Evolutionary conservation across 2,797 vertebrate species (phyloP).

Genomic region (Ceyx erithaca): DNA sequence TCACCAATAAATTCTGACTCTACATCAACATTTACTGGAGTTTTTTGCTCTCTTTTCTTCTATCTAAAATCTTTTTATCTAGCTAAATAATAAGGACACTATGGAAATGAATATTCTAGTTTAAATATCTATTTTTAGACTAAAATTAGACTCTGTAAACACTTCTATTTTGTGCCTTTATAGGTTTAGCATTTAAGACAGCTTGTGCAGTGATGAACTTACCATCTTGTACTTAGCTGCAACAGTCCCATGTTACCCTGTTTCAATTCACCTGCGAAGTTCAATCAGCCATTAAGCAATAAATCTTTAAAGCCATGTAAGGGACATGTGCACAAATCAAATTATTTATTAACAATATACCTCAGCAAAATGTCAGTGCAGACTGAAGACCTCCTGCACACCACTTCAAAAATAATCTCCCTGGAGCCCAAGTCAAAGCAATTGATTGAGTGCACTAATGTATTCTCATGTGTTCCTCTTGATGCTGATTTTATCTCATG

Average conservation of each 20-base stretch:
- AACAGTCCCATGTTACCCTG: neutral
- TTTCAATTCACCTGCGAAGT: slow-evolving; percentile 39
- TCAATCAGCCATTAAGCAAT: slow-evolving; percentile 49
- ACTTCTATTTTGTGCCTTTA: neutral
- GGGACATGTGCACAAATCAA: slow-evolving; percentile 50
- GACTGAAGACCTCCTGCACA: slow-evolving; percentile 6
- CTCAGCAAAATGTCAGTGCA: slow-evolving; percentile 24
- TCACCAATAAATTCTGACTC: neutral
- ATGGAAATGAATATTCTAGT: neutral
- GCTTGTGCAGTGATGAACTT: neutral
- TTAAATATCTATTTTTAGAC: neutral
- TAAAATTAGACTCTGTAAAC: neutral
- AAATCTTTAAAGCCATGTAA: slow-evolving; percentile 61
- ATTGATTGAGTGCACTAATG: slow-evolving; percentile 35
- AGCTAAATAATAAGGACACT: neutral
- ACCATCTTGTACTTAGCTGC: neutral
- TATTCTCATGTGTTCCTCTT: slow-evolving; percentile 35
- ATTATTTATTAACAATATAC: slow-evolving; percentile 63
- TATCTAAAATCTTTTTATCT: neutral
- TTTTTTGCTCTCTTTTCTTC: neutral
- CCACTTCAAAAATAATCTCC: slow-evolving; percentile 43
- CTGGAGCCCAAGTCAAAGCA: neutral
- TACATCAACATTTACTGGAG: neutral
- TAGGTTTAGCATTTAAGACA: neutral
- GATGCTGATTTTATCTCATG: slow-evolving; percentile 12